Base-by-base conservation (phyloP, 23 tunicate species). In the Halocynthia aurantium region DNA sequence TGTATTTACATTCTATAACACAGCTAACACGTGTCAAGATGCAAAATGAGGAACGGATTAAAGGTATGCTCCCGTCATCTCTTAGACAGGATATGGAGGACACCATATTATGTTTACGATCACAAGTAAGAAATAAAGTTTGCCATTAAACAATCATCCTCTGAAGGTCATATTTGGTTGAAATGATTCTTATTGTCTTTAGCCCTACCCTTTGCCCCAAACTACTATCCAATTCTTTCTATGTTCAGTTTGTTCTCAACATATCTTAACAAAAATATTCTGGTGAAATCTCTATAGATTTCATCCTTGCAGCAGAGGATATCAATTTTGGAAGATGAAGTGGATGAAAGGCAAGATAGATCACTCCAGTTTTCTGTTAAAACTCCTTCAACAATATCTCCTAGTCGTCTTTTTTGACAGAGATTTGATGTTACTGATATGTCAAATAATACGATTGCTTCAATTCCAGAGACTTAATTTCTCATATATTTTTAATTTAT, bases 21-120 rank as follows among this genome's bases (percentile, higher is more conserved):
- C 73, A 89, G 88, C 72, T 89, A 0, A 86, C 92, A 12, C 77
- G 78, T 8, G 88, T 83, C 6, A 86, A 86, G 73, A 44, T 92
- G 80, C 82, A 92, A 57, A 86, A 80, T 61, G 98, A 92, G 64
- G 97, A 90, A 63, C 75, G 87, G 51, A 70, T 85, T 66, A 90
- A 86, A 82, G 92, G 84, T 11, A n/a, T 81, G 55, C 52, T 92
- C 7, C 98, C 98, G 15, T 83, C 89, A 50, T 78, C 98, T 51
- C 75, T 92, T 15, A 92, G 83, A 69, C 60, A 70, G 22, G 92
- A 92, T 75, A 53, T 83, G 62, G 98, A 92, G 68, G 91, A 92
- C n/a, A 92, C 88, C 7, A 84, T 92, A 9, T 22, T 82, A 15
- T 83, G 92, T 56, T 65, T 92, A 51, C 55, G 85, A 57, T 86